Base-by-base conservation (phyloP, 2,113 vertebrate species). In the Motacilla tschutschensis region DNA sequence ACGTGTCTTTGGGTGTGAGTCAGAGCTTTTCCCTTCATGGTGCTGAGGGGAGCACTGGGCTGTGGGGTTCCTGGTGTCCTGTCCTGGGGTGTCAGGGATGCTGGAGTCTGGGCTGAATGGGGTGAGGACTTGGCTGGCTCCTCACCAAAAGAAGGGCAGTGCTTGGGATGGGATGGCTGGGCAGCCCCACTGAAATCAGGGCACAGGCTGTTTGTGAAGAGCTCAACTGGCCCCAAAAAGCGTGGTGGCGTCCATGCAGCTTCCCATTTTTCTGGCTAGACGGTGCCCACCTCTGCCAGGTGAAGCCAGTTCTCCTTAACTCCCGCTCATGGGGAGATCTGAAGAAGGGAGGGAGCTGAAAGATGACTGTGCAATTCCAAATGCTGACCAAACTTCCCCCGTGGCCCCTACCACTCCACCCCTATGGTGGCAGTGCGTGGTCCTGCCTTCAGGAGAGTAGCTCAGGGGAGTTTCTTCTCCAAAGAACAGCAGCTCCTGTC, bases 401-500 rank as follows among this genome's bases (percentile, higher is more conserved):
- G 28, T 12, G 33, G 28, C 47, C 26, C 74, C 44, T 31, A 8
- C 73, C 40, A 7, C 29, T 41, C 48, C 44, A 43, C 18, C 28
- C 26, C 4, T 17, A 3, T 0, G 0, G 54, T 1, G 0, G 38
- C 10, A 3, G 17, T 4, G 18, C 0, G 0, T 14, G 36, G 14
- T 64, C 29, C 44, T 58, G 10, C 36, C 41, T 64, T 41, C 50
- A 43, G 33, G 9, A 31, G 38, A 69, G 41, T 4, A 80, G 54
- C 31, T 76, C 21, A 5, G 31, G 22, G 38, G 31, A 55, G 12
- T 47, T 70, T 48, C 47, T 59, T 15, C 38, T 53, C 26, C 51
- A 4, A 25, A 64, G 46, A 75, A 12, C 8, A 80, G 14, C 38
- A 57, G 5, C 28, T 79, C 46, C 66, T 35, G 24, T 6, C 48